phyloP scores from a whole-genome alignment of 30 jellyfish, hydroid and myxozoan species.

The Cassiopea andromeda region DNA sequence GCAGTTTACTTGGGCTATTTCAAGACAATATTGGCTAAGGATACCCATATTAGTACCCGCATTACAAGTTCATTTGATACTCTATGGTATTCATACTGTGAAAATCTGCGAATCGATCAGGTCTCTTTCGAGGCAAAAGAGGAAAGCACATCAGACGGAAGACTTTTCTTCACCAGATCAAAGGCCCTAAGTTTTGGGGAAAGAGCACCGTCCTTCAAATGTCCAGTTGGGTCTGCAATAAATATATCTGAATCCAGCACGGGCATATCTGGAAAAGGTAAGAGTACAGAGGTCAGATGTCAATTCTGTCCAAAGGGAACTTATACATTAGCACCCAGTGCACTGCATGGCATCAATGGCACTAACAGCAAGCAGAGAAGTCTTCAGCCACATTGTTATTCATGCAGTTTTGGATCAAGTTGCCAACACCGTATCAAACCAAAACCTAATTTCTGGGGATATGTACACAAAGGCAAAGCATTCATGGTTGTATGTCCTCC shows the following conservation, averaged over 20 bases:
- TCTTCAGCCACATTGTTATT: background rate
- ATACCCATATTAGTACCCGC: background rate
- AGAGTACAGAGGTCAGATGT: background rate
- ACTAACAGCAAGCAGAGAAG: background rate
- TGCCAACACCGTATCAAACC: slow-evolving; percentile 11
- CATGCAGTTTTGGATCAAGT: slow-evolving; percentile 34
- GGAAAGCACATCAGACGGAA: background rate
- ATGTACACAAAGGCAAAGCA: background rate
- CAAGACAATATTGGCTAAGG: background rate
- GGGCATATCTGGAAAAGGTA: background rate
- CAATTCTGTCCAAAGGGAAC: background rate
- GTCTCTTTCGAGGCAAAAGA: background rate
- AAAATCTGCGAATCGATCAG: background rate
- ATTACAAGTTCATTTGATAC: background rate
- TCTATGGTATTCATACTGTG: slow-evolving; percentile 3
- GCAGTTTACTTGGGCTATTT: background rate
- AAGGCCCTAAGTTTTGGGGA: background rate
- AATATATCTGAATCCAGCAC: background rate
- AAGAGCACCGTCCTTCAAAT: background rate
- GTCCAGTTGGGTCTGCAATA: background rate
- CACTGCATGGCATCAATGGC: background rate
- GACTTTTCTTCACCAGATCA: background rate
- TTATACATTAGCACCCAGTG: background rate
- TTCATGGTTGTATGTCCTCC: slow-evolving; percentile 25
- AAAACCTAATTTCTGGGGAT: slow-evolving; percentile 34